Conservation (phyloP, 2,888 invertebrate genomes). For the Volucella inflata region DNA sequence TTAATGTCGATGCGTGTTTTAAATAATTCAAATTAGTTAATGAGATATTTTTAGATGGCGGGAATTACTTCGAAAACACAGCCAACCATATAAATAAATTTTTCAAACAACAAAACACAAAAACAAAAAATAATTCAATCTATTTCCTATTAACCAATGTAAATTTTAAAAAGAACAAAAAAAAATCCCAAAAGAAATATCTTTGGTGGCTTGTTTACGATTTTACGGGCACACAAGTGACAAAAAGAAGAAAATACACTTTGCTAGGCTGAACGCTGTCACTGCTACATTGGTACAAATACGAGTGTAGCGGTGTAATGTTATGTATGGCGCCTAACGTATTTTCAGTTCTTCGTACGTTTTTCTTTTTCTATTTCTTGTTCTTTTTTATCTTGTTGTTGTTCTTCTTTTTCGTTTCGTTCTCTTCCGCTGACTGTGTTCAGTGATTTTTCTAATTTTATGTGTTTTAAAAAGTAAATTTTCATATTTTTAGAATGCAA, state of each 20-base stretch:
- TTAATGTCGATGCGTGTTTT: constrained; percentile 57
- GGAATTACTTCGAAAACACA: too few species aligned
- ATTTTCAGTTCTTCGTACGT: constrained; percentile 25
- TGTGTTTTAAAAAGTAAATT: constrained; percentile 49
- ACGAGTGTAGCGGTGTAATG: constrained; percentile 23
- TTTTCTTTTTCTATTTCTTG: neutral
- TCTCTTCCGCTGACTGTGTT: constrained; percentile 28
- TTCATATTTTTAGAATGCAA: constrained; percentile 63
- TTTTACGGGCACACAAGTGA: constrained; percentile 38
- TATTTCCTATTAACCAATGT: constrained; percentile 61
- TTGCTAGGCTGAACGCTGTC: constrained; percentile 56
- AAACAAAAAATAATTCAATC: constrained; percentile 59
- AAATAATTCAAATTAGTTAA: constrained; percentile 66
- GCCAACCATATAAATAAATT: constrained; percentile 14
- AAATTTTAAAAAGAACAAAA: constrained; percentile 19
- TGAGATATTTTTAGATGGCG: constrained; percentile 51
- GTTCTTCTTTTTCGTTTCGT: neutral
- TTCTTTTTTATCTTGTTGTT: neutral
- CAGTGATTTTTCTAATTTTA: constrained; percentile 36
- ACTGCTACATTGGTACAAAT: constrained; percentile 19
- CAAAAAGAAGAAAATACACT: constrained; percentile 16
- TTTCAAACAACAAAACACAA: neutral
- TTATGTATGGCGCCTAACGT: constrained; percentile 52
- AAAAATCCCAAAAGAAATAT: neutral
- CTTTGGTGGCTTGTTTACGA: constrained; percentile 25